Percentiles rank a stretch among this genome's conserved stretches.
These are phyloP conservation scores for Brachionus manjavacas DNA, from an alignment of 1,140 invertebrate genomes.

Conservation along the genomic window DNA sequence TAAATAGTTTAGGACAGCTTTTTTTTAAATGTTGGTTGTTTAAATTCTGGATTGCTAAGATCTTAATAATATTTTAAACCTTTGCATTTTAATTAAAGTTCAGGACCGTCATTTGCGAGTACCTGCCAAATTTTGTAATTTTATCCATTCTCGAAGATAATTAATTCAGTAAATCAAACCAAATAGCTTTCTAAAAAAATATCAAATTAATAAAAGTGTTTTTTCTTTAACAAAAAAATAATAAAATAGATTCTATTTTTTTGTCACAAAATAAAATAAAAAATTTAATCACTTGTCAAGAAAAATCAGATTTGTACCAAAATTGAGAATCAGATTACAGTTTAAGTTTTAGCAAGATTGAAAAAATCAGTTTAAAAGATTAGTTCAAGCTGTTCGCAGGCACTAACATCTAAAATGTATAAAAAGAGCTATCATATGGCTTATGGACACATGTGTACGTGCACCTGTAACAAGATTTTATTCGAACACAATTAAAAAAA, in stretches of 20 bases:
- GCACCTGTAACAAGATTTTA: neutral
- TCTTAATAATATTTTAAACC: neutral
- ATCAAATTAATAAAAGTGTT: neutral
- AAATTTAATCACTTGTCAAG: neutral
- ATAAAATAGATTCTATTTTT: too few species aligned
- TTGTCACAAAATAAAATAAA: neutral
- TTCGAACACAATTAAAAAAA: neutral
- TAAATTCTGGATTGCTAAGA: too few species aligned
- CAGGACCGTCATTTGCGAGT: neutral
- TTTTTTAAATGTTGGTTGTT: neutral
- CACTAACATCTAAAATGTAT: neutral
- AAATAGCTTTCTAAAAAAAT: neutral
- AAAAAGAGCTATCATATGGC: neutral
- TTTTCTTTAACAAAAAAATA: neutral
- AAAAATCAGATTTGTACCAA: neutral
- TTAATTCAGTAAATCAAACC: neutral
- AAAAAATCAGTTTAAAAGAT: conserved; percentile 6
- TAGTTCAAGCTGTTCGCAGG: neutral
- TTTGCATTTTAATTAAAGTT: neutral
- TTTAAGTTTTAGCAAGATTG: neutral
- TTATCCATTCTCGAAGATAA: neutral
- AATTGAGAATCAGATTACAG: neutral
- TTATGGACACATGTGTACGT: neutral
- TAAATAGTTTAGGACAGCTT: neutral
- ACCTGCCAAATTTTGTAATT: neutral